A percentile compares a stretch with the other conserved stretches of the same genome.
Conservation (phyloP, 2,888 invertebrate genomes). For the Melieria picta region DNA sequence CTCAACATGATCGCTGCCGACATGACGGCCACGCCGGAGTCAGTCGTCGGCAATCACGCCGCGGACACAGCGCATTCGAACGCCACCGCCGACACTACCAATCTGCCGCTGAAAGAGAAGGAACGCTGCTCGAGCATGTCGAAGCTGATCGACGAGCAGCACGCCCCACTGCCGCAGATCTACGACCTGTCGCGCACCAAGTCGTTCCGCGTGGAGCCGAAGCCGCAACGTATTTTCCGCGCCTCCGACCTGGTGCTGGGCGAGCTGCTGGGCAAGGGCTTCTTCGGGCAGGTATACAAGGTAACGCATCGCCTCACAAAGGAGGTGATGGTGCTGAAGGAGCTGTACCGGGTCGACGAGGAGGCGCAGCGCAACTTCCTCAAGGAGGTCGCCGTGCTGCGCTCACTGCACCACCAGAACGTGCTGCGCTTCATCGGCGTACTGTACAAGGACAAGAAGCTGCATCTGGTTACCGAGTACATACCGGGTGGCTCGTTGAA, state of each 20-base stretch:
- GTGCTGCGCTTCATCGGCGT: conserved; percentile 93
- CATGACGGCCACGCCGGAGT: neutral
- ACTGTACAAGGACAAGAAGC: conserved; percentile 88
- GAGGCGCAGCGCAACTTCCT: conserved; percentile 94
- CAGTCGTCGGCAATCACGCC: conserved; percentile 5
- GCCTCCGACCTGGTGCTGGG: conserved; percentile 91
- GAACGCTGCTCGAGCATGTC: conserved; percentile 89
- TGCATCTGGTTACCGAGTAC: conserved; percentile 93
- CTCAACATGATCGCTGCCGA: conserved; percentile 51
- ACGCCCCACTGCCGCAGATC: conserved; percentile 61
- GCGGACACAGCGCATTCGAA: conserved; percentile 6
- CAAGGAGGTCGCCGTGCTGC: conserved; percentile 93
- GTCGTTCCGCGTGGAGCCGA: conserved; percentile 78
- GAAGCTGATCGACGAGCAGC: conserved; percentile 79
- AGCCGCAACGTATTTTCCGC: conserved; percentile 81
- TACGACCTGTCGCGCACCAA: conserved; percentile 85
- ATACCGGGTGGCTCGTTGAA: conserved; percentile 92
- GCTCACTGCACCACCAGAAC: conserved; percentile 88
- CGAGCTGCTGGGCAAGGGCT: conserved; percentile 90
- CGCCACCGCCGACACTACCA: conserved; percentile 45
- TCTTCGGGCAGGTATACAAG: conserved; percentile 93
- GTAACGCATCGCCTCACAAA: conserved; percentile 90
- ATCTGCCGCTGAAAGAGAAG: conserved; percentile 72
- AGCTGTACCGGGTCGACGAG: conserved; percentile 91
- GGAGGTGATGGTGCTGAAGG: conserved; percentile 96